Evolutionary conservation across 2,797 vertebrate species (phyloP).

Genomic region (Hozukius guyotensis): DNA sequence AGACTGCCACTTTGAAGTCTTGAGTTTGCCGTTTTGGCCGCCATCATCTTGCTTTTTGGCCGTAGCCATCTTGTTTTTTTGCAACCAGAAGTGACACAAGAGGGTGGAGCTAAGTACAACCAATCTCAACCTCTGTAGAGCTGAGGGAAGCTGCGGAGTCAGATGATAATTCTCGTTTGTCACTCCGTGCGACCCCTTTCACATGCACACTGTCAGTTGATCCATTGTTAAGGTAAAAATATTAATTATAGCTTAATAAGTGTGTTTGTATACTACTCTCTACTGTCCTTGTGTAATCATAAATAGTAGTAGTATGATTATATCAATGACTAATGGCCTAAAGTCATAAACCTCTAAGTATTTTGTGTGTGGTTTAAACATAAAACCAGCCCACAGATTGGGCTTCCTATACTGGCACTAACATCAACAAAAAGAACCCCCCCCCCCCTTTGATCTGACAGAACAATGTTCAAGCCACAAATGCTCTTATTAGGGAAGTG

Average conservation of each 20-base stretch:
- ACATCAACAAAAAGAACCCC: not conserved
- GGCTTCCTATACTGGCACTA: conserved; percentile 29
- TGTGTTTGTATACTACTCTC: conserved; percentile 4
- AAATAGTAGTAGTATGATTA: not conserved
- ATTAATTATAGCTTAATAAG: not conserved
- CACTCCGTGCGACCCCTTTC: not conserved
- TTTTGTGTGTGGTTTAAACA: conserved; percentile 17
- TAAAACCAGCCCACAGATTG: conserved; percentile 25
- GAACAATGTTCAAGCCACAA: conserved; percentile 52
- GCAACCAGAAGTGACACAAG: too few species aligned
- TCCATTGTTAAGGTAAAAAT: not conserved
- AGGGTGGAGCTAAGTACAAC: too few species aligned
- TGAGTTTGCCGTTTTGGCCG: too few species aligned
- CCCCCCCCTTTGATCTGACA: not conserved
- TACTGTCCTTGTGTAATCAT: conserved; percentile 23
- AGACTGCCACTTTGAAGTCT: too few species aligned
- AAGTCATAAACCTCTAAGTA: conserved; percentile 6
- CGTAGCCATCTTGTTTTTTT: too few species aligned
- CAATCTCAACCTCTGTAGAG: not conserved
- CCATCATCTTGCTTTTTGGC: too few species aligned
- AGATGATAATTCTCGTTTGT: not conserved
- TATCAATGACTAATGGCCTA: conserved; percentile 7
- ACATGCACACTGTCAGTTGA: not conserved
- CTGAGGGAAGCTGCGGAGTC: not conserved
- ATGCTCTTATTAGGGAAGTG: conserved; percentile 51